Percentiles rank a stretch among this genome's conserved stretches.
These are phyloP conservation scores for Chamaetylas fuelleborni DNA, from an alignment of 2,113 vertebrate genomes.

Conservation along the genomic window DNA sequence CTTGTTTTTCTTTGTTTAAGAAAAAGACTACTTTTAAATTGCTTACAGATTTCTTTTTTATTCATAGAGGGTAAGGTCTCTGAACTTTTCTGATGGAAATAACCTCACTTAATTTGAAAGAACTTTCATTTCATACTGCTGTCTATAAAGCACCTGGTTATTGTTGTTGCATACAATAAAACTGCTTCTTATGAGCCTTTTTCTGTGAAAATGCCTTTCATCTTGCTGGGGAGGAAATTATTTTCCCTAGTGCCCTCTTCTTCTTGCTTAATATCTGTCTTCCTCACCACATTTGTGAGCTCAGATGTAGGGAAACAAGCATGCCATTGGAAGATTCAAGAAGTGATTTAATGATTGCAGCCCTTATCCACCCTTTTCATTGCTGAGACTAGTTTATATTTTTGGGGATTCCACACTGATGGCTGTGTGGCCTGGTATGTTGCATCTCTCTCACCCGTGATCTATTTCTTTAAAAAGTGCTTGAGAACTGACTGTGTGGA, in stretches of 20 bases:
- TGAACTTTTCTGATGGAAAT: slow-evolving; percentile 27
- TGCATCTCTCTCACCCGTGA: neutral
- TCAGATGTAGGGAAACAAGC: neutral
- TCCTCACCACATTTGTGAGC: neutral
- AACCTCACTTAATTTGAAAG: slow-evolving; percentile 21
- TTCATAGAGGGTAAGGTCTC: neutral
- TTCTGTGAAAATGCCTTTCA: neutral
- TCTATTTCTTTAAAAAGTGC: neutral
- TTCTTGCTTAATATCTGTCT: neutral
- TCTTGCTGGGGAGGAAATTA: neutral
- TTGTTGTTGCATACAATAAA: neutral
- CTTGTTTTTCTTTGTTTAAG: neutral
- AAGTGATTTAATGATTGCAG: neutral
- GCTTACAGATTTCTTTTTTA: neutral
- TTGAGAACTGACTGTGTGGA: neutral
- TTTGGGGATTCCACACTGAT: neutral
- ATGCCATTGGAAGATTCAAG: neutral
- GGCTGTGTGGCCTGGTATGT: neutral
- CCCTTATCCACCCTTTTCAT: neutral
- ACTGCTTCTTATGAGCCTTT: neutral
- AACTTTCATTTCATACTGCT: neutral
- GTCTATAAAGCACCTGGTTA: neutral
- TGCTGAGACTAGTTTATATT: neutral
- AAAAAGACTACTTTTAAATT: neutral
- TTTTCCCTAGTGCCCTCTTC: neutral